Evolutionary conservation across 2,888 invertebrate species (phyloP), one percentile per base, ranked within the genome.

Genomic region (Monopis laevigella): DNA sequence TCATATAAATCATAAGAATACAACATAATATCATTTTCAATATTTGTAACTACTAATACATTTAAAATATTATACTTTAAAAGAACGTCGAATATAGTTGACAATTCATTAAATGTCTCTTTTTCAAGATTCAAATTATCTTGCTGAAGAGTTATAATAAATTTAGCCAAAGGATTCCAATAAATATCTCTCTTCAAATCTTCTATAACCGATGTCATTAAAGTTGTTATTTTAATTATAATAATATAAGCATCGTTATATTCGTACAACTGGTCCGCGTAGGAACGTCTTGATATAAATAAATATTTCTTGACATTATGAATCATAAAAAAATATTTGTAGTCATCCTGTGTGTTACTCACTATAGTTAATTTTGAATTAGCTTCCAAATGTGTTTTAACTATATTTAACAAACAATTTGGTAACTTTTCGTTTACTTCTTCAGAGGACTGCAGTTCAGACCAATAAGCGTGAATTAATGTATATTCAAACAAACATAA

Each of bases 1-100:
- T 41, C 30, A 10, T 45, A 48, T 2, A 47, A 47, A 18, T 43
- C 35, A 12, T 47, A 47, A 10, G 48, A 43, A 21, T 43, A 46
- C 34, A 47, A 18, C 7, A 27, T 3, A 8, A 39, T 29, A 11
- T 32, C 21, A 19, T 32, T 14, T 13, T 2, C 5, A n/a, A 26
- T 3, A 3, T 16, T n/a, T 8, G 14, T 11, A n/a, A 39, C n/a
- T 3, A 39, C 39, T 8, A 27, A 6, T 26, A n/a, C 14, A 14
- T 26, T 24, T 27, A 26, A 14, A n/a, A 39, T 13, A 39, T 39
- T 26, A 10, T 17, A 27, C 8, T 26, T 8, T 26, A 39, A 26
- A 13, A 39, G 2, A 27, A 8, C 11, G 4, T 39, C 16, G 14
- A 39, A 39, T 39, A 39, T 26, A 4, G 5, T 14, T 12, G 13